These are phyloP conservation scores for Ophion slaviceki DNA, from an alignment of 2,888 invertebrate species.

Conservation along the genomic window DNA sequence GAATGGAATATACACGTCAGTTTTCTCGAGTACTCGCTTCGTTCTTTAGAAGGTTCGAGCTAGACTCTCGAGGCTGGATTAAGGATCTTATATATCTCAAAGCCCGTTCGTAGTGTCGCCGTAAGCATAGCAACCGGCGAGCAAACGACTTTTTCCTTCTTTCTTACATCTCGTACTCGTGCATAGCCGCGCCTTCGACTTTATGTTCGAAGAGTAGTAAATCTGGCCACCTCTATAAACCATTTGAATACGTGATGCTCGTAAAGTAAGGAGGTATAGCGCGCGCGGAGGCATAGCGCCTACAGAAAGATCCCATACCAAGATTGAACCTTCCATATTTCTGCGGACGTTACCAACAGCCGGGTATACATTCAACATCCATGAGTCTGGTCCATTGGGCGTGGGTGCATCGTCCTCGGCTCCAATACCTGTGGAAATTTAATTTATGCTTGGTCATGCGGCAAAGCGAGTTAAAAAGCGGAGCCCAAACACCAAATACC, in stretches of 20 bases:
- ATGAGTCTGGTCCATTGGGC: neutral
- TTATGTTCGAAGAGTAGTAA: conserved; percentile 63
- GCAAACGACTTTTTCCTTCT: conserved; percentile 52
- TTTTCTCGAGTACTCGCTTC: neutral
- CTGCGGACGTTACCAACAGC: conserved; percentile 10
- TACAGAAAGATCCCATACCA: conserved; percentile 34
- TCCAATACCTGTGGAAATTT: neutral
- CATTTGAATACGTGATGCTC: conserved; percentile 64
- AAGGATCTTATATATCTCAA: conserved; percentile 12
- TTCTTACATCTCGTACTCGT: conserved; percentile 32
- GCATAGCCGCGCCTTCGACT: conserved; percentile 49
- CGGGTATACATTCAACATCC: conserved; percentile 21
- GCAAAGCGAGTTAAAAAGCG: neutral
- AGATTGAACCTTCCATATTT: conserved; percentile 35
- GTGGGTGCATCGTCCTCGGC: neutral
- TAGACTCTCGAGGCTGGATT: neutral
- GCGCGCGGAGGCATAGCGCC: conserved; percentile 34
- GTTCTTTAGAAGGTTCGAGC: conserved; percentile 8
- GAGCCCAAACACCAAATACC: neutral
- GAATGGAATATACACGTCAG: neutral
- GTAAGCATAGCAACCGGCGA: conserved; percentile 37
- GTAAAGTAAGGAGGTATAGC: conserved; percentile 45
- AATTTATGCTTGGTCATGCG: neutral
- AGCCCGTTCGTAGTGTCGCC: conserved; percentile 33
- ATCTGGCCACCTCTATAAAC: conserved; percentile 63